Evolutionary conservation across 2,797 vertebrate genomes (phyloP), one percentile per base, ranked within the genome.

Genomic region (Setipinna tenuifilis): DNA sequence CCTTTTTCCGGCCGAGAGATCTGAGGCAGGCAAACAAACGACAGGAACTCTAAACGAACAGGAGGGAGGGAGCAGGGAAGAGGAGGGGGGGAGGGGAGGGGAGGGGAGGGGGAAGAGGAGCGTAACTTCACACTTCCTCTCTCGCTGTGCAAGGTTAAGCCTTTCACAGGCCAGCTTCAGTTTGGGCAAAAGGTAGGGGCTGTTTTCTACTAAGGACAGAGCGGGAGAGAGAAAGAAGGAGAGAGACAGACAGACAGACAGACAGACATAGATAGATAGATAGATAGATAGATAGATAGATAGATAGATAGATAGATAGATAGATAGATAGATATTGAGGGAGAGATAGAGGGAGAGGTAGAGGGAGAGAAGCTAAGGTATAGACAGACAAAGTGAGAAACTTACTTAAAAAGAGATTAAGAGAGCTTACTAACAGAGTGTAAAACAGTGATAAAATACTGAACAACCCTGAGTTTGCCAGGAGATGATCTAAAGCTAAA

Each of bases 11-110:
- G 68, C 14, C 14, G 0, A 75, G 68, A 75, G 68, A 75, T 75
- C 68, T 35, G 31, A 75, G 28, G 28, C 68, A 75, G 68, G 68
- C 68, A 35, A 75, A 75, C 68, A 75, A 75, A 75, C 68, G 28
- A 75, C 68, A 75, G 68, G 28, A 75, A 75, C 68, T 75, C 14
- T 6, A 35, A 35, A 75, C 28, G 14, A 75, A 31, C 0, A 14
- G 16, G 68, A 28, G 35, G 35, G 71, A 10, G 16, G 35, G 31
- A 9, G 28, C 2, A 28, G 58, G 21, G 19, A 61, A 19, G 21
- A n/a, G 31, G 65, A 35, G 28, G 12, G 28, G 31, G 65, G 10
- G 35, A 41, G 35, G 35, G 5, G 35, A 41, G 35, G 19, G 21
- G 21, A n/a, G 31, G 65, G 16, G 28, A 0, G 28, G 23, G 65